Evolutionary conservation across 2,888 invertebrate genomes (phyloP).

Genomic region (Metopia argyrocephala): DNA sequence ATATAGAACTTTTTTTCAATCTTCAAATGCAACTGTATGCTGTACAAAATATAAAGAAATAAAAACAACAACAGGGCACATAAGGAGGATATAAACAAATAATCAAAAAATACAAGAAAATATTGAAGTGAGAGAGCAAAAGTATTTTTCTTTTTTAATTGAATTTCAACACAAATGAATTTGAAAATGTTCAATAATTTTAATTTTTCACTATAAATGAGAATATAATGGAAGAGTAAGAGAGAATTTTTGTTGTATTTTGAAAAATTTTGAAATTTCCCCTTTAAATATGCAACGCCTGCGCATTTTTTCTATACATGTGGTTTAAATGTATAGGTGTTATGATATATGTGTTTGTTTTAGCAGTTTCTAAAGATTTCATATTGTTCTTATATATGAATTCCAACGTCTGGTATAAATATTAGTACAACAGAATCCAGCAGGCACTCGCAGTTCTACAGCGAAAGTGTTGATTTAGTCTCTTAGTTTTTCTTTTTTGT

Average conservation of each 20-base stretch:
- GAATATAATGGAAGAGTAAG: background rate
- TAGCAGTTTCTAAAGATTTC: constrained; percentile 40
- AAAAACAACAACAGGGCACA: constrained; percentile 33
- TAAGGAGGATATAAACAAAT: constrained; percentile 60
- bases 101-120: constrained; percentile 3
- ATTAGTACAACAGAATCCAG: constrained; percentile 78
- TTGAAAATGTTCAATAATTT: constrained; percentile 17
- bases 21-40: constrained; percentile 56
- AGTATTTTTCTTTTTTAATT: constrained; percentile 1
- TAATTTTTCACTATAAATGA: background rate
- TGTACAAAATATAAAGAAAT: background rate
- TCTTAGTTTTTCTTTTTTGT: constrained; percentile 72
- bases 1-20: constrained; percentile 31
- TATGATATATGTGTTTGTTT: constrained; percentile 37
- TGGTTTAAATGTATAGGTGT: constrained; percentile 54
- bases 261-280: constrained; percentile 63
- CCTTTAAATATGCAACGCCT: constrained; percentile 72
- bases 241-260: constrained; percentile 6
- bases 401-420: constrained; percentile 77
- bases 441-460: constrained; percentile 79
- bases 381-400: constrained; percentile 67
- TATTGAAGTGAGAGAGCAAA: constrained; percentile 1
- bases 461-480: constrained; percentile 79
- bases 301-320: constrained; percentile 47
- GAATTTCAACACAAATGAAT: too few species aligned